Conservation (phyloP, 2,888 invertebrate genomes). For the Pediacus dermestoides region DNA sequence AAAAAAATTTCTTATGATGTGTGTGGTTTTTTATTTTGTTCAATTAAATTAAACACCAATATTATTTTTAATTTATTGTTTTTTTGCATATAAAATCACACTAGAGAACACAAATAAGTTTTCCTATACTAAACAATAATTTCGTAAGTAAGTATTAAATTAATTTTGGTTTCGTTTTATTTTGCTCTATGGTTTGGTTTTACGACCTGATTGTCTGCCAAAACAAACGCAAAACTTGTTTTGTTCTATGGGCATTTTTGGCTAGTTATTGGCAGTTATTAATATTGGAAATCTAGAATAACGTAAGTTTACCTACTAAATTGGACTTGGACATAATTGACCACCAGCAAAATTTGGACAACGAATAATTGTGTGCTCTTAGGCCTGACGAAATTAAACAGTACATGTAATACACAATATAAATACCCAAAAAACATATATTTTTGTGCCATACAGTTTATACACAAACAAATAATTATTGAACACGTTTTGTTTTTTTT, state of each 20-base stretch:
- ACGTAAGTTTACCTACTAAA: no score
- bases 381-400: no score
- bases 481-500: no score
- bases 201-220: conserved; percentile 37
- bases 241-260: no score
- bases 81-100: conserved; percentile 38
- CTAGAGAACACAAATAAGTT: conserved; percentile 29
- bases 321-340: no score
- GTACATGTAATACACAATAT: not conserved
- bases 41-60: conserved; percentile 7
- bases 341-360: no score
- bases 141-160: conserved; percentile 13
- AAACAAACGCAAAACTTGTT: conserved; percentile 26
- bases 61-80: conserved; percentile 24
- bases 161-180: conserved; percentile 16
- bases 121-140: conserved; percentile 16
- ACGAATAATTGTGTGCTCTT: no score
- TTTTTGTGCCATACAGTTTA: not conserved
- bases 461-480: not conserved
- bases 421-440: not conserved
- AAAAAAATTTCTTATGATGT: conserved; percentile 1
- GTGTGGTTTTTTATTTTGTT: not conserved
- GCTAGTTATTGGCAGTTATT: no score
- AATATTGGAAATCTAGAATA: no score
- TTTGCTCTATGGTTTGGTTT: conserved; percentile 13